Evolutionary conservation across 2,888 invertebrate species (phyloP), one percentile per base, ranked within the genome.

Genomic region (Anthophora plumipes): DNA sequence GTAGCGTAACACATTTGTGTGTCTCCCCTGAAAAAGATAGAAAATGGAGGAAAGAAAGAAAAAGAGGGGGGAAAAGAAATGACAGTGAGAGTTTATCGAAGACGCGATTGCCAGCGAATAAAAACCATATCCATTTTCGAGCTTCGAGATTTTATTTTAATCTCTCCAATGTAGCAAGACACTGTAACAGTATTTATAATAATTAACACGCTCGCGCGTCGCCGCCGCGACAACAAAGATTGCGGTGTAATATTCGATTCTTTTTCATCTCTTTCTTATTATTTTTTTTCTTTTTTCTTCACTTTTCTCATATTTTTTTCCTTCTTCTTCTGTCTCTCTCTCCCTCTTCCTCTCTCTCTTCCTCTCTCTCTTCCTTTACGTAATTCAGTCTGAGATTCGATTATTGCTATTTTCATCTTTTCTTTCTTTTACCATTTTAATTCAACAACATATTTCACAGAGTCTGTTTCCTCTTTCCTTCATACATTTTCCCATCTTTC

Each of bases 181-280:
- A 87, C 87, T 87, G 87, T 87, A 87, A 87, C 87, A 87, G 87
- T 87, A 87, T 87, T 87, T 87, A 87, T 87, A 87, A 87, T 87
- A 87, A 87, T 87, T 87, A 87, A 87, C 87, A 87, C 87, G 87
- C 87, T 87, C 85, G 87, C 87, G 82, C 81, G 87, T 87, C 87
- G 86, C 86, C 80, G 85, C 75, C 80, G 87, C 87, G 87, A 83
- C 87, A 86, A 87, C 84, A 87, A 86, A 85, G 83, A 83, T 85
- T 87, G 77, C 86, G 80, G 87, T 85, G 80, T 81, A 87, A 84
- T 87, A 87, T 84, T 87, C 87, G 73, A 83, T 80, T 85, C 64
- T 31, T 72, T 37, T 48, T 66, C 60, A 37, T 31, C 20, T 41
- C 50, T 41, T 54, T 43, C 41, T 25, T 52, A 20, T 37, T 39